Percentiles rank a stretch among this genome's conserved stretches.
These are phyloP conservation scores for Gasterosteus nipponicus DNA, from an alignment of 2,113 vertebrate genomes.

Conservation along the genomic window DNA sequence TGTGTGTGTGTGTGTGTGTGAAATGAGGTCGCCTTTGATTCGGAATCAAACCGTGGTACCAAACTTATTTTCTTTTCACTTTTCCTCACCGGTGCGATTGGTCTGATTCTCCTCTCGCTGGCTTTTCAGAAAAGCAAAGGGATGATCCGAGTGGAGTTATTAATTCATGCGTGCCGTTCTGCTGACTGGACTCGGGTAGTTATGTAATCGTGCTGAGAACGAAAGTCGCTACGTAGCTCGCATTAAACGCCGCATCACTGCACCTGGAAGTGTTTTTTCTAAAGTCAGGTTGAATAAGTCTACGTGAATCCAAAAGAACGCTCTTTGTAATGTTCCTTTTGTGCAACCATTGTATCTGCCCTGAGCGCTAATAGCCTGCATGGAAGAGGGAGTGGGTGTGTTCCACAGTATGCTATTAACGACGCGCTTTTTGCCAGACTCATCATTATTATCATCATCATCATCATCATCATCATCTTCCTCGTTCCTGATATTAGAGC, in stretches of 20 bases:
- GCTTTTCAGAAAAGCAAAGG: not conserved
- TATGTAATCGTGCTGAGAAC: slow-evolving; percentile 37
- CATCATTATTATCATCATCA: not conserved
- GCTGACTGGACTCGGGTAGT: slow-evolving; percentile 44
- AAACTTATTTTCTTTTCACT: not conserved
- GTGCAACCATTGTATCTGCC: not conserved
- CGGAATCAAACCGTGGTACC: not conserved
- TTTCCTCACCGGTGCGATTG: not conserved
- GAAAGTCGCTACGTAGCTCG: not conserved
- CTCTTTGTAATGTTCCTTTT: not conserved
- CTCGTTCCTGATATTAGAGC: not conserved
- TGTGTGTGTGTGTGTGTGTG: not conserved
- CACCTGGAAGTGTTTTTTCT: not conserved
- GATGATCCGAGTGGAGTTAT: slow-evolving; percentile 24
- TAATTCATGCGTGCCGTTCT: slow-evolving; percentile 53
- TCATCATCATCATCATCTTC: not conserved
- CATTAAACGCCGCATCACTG: not conserved
- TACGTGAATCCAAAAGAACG: not conserved
- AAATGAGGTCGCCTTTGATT: not conserved
- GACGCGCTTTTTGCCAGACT: not conserved
- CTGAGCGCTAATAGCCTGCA: not conserved
- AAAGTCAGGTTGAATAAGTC: not conserved
- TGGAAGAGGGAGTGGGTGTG: not conserved
- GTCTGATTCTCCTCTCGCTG: not conserved
- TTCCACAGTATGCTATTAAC: not conserved